Evolutionary conservation across 2,888 invertebrate species (phyloP), one percentile per base, ranked within the genome.

Genomic region (Drosophila mercatorum): DNA sequence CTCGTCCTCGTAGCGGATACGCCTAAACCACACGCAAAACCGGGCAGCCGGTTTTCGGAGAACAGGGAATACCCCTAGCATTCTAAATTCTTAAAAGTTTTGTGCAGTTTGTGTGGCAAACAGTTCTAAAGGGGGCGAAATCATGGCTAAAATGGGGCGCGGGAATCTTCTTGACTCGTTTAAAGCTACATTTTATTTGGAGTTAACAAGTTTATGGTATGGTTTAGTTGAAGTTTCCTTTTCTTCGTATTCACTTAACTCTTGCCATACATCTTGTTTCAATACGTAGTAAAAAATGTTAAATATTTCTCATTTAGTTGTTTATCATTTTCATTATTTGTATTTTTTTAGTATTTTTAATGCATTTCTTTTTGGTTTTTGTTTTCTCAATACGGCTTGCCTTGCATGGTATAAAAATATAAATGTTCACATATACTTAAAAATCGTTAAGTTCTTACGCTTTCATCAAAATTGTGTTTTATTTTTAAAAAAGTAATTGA

Each of bases 321-420:
- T 70, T 66, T 53, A 65, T 68, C 56, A 47, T 70, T 58, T 75
- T 31, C 31, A 38, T 47, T n/a, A 34, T 56, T 60, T 66, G 55
- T 49, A 60, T 69, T 60, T 0, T 77, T 58, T 49, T 55, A 31
- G 14, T 34, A 73, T 59, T 68, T 79, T 72, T 52, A 57, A 77
- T 74, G 78, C 78, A 73, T 68, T 78, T 76, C 36, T 14, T 38
- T 52, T 53, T 38, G 8, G 11, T 11, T 34, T 47, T 28, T 34
- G 26, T 38, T 79, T 52, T 83, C 28, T 81, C 68, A 69, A 68
- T 69, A 57, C 71, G 66, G 66, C 70, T 78, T 81, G 86, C 74
- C 76, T 86, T 74, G 74, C 81, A 82, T 90, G 88, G 83, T 87
- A 80, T 88, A 88, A 79, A 87, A 90, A 90, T 89, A 88, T 87